Evolutionary conservation across 2,888 invertebrate genomes (phyloP).

Genomic region (Cryptocheilus praepositus): DNA sequence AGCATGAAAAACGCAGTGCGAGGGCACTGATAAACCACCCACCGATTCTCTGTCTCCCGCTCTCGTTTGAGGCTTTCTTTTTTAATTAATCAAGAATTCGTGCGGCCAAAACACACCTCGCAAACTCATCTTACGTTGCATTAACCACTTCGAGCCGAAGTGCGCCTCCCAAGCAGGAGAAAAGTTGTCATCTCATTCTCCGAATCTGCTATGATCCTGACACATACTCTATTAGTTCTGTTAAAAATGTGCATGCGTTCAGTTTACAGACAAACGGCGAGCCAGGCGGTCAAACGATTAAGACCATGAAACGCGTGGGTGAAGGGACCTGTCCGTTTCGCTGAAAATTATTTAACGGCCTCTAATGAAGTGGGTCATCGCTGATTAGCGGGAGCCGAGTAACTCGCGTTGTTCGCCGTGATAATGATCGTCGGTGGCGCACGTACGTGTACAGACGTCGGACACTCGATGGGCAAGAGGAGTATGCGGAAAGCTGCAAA

Average conservation of each 20-base stretch:
- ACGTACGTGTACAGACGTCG: conserved; percentile 13
- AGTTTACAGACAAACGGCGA: too few species aligned
- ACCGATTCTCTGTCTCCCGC: background rate
- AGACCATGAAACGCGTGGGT: background rate
- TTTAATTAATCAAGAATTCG: conserved; percentile 16
- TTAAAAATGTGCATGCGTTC: too few species aligned
- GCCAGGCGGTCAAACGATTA: background rate
- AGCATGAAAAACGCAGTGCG: conserved; percentile 18
- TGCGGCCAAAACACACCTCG: too few species aligned
- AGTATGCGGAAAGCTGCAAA: conserved; percentile 26
- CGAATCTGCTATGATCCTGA: too few species aligned
- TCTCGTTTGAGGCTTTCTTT: background rate
- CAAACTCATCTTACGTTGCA: too few species aligned
- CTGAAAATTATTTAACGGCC: conserved; percentile 34
- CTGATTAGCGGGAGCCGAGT: conserved; percentile 33
- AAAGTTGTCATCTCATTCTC: too few species aligned
- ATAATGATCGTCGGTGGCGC: conserved; percentile 25
- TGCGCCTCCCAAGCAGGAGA: too few species aligned
- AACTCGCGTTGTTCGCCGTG: conserved; percentile 31
- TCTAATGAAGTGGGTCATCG: conserved; percentile 42
- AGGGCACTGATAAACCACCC: conserved; percentile 21
- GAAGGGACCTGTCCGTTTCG: conserved; percentile 5
- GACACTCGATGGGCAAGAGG: too few species aligned
- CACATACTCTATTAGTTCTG: too few species aligned
- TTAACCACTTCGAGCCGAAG: too few species aligned